Conservation (phyloP, 2,113 vertebrate species). For the Leucopsar rothschildi region DNA sequence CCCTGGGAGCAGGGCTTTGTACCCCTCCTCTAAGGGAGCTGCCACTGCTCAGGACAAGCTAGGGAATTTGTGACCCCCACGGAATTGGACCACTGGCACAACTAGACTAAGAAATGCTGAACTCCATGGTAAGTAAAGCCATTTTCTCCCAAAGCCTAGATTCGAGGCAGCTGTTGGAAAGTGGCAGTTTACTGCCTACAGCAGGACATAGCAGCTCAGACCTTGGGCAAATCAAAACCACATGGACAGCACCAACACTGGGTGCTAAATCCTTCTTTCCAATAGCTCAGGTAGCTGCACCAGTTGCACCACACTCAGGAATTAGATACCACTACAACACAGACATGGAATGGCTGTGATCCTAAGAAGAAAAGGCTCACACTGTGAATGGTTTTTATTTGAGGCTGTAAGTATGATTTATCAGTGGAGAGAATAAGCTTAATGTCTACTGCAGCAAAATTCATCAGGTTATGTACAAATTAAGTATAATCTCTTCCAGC, state of each 20-base stretch:
- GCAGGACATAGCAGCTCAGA: neutral
- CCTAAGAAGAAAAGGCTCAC: neutral
- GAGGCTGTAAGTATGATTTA: neutral
- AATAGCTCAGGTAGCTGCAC: neutral
- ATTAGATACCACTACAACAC: accelerated
- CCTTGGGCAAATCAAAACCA: neutral
- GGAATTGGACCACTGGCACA: neutral
- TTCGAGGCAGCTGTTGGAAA: neutral
- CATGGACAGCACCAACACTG: neutral
- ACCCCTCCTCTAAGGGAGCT: neutral
- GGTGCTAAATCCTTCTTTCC: neutral
- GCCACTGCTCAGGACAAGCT: neutral
- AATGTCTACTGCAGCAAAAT: neutral
- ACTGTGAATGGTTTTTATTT: neutral
- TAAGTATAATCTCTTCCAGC: neutral
- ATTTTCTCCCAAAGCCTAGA: neutral
- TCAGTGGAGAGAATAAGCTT: neutral
- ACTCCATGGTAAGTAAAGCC: neutral
- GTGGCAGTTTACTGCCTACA: neutral
- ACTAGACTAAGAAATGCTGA: neutral
- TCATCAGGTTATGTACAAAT: neutral
- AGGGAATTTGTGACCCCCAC: neutral
- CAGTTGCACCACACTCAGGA: neutral
- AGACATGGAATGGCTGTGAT: neutral
- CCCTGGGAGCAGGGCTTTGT: neutral